Evolutionary conservation across 2,888 invertebrate genomes (phyloP).

Genomic region (Agapostemon virescens): DNA sequence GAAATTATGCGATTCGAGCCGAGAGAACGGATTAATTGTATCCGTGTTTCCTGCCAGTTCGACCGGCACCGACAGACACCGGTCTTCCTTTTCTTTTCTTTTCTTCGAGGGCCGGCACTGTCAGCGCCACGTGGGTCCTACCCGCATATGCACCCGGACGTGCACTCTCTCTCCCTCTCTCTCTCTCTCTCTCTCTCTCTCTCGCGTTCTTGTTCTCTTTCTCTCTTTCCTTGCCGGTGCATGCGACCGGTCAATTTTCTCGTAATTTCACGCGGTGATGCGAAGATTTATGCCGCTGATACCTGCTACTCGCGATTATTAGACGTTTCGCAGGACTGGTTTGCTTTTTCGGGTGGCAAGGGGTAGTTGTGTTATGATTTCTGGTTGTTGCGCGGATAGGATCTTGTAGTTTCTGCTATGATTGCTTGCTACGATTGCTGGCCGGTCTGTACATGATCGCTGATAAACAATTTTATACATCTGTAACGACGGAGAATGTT

Average conservation of each 20-base stretch:
- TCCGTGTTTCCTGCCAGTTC: background rate
- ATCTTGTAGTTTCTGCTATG: background rate
- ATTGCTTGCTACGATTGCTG: background rate
- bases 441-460: too few species aligned
- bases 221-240: background rate
- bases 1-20: constrained; percentile 33
- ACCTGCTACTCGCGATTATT: constrained; percentile 5
- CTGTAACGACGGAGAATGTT: background rate
- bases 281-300: constrained; percentile 1
- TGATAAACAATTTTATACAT: background rate
- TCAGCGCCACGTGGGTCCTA: background rate
- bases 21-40: constrained; percentile 21
- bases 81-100: background rate
- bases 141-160: constrained; percentile 2
- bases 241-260: constrained; percentile 3
- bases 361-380: background rate
- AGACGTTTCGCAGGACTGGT: constrained; percentile 5
- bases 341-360: background rate
- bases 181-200: background rate
- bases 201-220: too few species aligned
- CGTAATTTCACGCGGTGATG: constrained; percentile 2
- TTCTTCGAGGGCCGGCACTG: background rate
- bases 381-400: background rate
- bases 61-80: background rate
- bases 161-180: background rate